Percentiles rank a stretch among this genome's conserved stretches.
Conservation (phyloP, 2,113 vertebrate genomes). For the Cranoglanis bouderius region DNA sequence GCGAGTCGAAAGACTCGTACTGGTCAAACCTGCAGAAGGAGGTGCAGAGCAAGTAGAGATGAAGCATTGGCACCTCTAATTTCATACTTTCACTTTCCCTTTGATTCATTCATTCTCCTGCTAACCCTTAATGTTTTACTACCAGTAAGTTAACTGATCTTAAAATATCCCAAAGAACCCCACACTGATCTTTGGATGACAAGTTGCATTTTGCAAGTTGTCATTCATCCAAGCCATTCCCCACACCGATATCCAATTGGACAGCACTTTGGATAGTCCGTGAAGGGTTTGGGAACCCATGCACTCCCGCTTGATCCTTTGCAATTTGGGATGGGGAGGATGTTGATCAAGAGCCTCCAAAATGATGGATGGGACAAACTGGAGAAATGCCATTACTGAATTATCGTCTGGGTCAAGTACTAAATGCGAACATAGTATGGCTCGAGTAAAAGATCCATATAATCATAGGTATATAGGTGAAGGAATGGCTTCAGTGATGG, state of each 20-base stretch:
- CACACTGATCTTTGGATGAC: constrained; percentile 49
- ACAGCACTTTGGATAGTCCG: not conserved
- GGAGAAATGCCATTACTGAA: not conserved
- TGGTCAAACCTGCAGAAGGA: constrained; percentile 86
- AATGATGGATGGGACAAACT: not conserved
- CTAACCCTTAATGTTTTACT: constrained; percentile 7
- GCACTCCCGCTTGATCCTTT: not conserved
- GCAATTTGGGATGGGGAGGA: not conserved
- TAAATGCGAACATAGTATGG: not conserved
- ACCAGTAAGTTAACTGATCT: constrained; percentile 21
- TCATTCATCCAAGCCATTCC: constrained; percentile 42
- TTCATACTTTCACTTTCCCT: constrained; percentile 61
- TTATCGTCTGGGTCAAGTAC: not conserved
- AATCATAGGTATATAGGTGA: constrained; percentile 7
- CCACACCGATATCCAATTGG: not conserved
- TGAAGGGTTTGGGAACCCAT: constrained; percentile 20
- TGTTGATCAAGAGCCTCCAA: not conserved
- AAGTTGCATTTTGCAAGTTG: constrained; percentile 29
- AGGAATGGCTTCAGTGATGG: constrained; percentile 29
- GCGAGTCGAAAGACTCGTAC: constrained; percentile 88
- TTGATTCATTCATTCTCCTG: constrained; percentile 54
- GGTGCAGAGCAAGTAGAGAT: constrained; percentile 74
- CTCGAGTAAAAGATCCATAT: no score
- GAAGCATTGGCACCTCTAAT: constrained; percentile 57
- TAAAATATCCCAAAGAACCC: not conserved